phyloP scores from a whole-genome alignment of 2,113 vertebrate genomes.

The Myxocyprinus asiaticus region DNA sequence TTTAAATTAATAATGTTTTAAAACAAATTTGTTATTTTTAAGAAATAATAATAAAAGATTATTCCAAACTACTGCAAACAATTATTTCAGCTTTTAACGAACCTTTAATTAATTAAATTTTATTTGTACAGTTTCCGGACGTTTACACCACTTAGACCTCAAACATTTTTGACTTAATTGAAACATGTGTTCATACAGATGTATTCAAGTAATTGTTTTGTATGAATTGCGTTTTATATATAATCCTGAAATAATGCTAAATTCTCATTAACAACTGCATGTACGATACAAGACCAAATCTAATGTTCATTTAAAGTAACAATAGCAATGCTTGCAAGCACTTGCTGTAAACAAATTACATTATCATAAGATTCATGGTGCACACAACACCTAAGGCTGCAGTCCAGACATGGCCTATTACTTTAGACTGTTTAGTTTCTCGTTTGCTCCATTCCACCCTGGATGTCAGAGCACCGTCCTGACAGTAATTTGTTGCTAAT shows the following conservation, averaged over 20 bases:
- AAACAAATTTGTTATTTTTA: no score
- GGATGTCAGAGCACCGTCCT: constrained; percentile 75
- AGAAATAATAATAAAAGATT: no score
- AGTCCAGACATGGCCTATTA: constrained; percentile 56
- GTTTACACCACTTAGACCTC: no score
- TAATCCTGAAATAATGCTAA: neutral
- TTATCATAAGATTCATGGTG: constrained; percentile 55
- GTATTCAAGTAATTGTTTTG: no score
- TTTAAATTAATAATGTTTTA: no score
- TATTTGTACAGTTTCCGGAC: no score
- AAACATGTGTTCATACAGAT: no score
- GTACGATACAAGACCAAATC: neutral
- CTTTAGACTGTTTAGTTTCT: constrained; percentile 36
- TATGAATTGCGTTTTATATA: neutral
- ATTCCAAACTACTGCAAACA: no score
- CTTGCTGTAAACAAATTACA: constrained; percentile 58
- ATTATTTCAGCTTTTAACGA: no score
- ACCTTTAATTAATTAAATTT: no score
- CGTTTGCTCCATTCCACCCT: constrained; percentile 43
- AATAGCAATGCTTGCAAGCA: neutral
- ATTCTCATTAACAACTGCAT: neutral
- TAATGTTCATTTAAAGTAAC: neutral
- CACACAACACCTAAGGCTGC: constrained; percentile 36
- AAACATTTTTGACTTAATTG: no score
- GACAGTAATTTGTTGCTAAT: constrained; percentile 99